phyloP scores from a whole-genome alignment of 1,140 invertebrate species.

The Caerostris extrusa region DNA sequence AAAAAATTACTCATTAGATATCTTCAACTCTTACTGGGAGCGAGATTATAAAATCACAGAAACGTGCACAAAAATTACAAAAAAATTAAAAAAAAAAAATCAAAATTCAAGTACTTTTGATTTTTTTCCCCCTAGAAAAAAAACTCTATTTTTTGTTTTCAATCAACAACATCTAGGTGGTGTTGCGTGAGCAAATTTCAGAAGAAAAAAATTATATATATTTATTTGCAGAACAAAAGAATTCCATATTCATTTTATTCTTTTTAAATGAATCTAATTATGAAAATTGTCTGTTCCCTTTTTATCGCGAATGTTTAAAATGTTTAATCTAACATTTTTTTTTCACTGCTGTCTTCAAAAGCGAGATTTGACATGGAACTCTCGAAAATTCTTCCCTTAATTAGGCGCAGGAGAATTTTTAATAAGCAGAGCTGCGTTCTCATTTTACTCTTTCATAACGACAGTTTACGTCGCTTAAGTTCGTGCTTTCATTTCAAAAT shows the following conservation, averaged over 20 bases:
- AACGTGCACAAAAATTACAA: not conserved
- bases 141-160: not conserved
- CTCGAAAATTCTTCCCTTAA: conserved; percentile 47
- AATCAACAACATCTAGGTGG: not conserved
- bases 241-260: not conserved
- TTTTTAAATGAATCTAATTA: conserved; percentile 46
- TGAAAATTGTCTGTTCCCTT: not conserved
- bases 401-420: conserved; percentile 35
- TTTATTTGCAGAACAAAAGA: not conserved
- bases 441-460: conserved; percentile 23
- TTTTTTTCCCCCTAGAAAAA: not conserved
- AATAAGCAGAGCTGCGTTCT: conserved; percentile 10
- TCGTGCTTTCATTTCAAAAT: conserved; percentile 7
- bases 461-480: not conserved
- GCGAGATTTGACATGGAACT: not conserved
- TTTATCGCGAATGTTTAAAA: not conserved
- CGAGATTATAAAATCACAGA: not conserved
- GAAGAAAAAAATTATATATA: not conserved
- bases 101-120: not conserved
- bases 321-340: conserved; percentile 44
- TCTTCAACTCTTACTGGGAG: not conserved
- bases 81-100: not conserved
- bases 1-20: not conserved
- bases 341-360: not conserved
- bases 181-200: not conserved